Percentiles rank a stretch among this genome's conserved stretches.
These are phyloP conservation scores for Callospermophilus lateralis DNA, from an alignment of 2,113 vertebrate species.

Conservation along the genomic window DNA sequence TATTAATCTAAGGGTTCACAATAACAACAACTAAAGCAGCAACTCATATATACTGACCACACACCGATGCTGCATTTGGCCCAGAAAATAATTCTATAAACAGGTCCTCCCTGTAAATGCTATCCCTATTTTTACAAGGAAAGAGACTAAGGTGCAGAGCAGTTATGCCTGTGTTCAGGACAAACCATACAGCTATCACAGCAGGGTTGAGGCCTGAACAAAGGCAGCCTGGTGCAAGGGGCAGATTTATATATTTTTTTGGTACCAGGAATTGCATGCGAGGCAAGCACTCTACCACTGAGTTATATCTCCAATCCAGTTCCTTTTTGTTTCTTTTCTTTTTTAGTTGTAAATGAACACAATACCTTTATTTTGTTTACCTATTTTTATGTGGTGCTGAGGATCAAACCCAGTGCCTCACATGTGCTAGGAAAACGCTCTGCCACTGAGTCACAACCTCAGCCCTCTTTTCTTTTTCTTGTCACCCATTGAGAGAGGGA, in stretches of 20 bases:
- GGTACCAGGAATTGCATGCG: too few relatives aligned
- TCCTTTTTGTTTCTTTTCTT: too few relatives aligned
- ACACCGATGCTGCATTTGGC: not conserved
- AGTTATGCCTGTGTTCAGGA: too few relatives aligned
- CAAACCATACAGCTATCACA: not conserved
- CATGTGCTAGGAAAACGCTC: too few relatives aligned
- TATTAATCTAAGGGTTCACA: not conserved
- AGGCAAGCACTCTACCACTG: too few relatives aligned
- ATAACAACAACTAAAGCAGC: not conserved
- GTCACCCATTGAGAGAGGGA: not conserved
- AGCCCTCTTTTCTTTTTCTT: too few relatives aligned
- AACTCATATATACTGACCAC: not conserved
- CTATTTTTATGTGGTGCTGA: too few relatives aligned
- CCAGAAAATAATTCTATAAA: not conserved
- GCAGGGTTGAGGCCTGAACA: not conserved
- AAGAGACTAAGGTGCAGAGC: not conserved
- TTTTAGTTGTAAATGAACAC: too few relatives aligned
- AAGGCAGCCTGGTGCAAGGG: not conserved
- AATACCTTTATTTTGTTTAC: too few relatives aligned
- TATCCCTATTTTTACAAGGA: not conserved
- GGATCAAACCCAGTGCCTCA: too few relatives aligned
- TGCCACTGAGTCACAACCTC: too few relatives aligned
- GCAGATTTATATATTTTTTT: not conserved
- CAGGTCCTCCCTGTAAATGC: not conserved
- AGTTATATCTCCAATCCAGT: too few relatives aligned